Evolutionary conservation across 2,113 vertebrate genomes (phyloP).

Genomic region (Crocuta crocuta): DNA sequence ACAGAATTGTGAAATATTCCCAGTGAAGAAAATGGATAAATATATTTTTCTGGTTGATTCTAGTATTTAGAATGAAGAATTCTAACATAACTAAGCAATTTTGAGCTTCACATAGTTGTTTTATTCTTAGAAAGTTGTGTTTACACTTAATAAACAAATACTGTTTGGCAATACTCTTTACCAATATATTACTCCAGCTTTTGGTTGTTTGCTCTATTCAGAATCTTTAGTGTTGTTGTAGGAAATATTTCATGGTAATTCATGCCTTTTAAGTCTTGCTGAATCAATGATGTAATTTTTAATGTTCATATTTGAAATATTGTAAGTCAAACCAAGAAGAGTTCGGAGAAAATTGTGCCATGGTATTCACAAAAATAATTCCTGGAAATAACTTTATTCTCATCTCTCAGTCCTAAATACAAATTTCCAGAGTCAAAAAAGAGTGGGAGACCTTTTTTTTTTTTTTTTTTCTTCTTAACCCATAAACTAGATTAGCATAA

Average conservation of each 20-base stretch:
- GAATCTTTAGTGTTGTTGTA: neutral
- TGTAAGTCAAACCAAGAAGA: neutral
- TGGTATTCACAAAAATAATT: neutral
- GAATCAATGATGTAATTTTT: neutral
- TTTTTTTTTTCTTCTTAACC: neutral
- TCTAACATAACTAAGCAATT: neutral
- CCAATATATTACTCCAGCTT: neutral
- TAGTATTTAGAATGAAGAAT: neutral
- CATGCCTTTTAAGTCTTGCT: constrained; percentile 12
- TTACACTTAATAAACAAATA: neutral
- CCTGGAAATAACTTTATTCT: neutral
- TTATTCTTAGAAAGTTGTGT: neutral
- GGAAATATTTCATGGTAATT: neutral
- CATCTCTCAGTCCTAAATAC: neutral
- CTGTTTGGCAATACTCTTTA: neutral
- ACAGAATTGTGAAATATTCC: neutral
- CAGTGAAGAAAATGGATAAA: neutral
- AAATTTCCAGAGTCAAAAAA: neutral
- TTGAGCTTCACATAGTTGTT: constrained; percentile 14
- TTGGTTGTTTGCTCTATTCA: neutral
- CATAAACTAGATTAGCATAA: neutral
- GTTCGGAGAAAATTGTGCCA: neutral
- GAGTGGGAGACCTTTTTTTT: neutral
- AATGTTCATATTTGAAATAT: neutral
- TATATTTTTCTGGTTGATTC: neutral